phyloP scores from a whole-genome alignment of 2,797 vertebrate species.

The Oryzias sinensis region DNA sequence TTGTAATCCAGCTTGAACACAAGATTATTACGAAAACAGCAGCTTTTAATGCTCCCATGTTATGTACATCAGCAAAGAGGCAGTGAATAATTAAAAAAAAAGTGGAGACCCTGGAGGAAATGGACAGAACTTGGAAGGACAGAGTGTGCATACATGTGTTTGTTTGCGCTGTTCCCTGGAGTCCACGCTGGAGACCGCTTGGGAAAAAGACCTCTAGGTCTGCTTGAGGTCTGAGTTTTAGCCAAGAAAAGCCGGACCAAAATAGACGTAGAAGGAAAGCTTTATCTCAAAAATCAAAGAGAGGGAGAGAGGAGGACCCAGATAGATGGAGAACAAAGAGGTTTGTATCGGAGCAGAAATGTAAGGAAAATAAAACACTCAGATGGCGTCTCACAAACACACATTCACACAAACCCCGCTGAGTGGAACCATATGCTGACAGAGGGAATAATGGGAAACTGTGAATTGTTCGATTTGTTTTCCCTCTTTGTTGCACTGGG shows the following conservation, averaged over 20 bases:
- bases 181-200: constrained; percentile 80
- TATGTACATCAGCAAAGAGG: constrained; percentile 54
- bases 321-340: constrained; percentile 64
- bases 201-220: constrained; percentile 95
- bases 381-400: constrained; percentile 50
- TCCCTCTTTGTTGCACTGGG: constrained; percentile 63
- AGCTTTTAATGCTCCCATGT: constrained; percentile 26
- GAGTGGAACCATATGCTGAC: constrained; percentile 80
- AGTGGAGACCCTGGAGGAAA: constrained; percentile 54
- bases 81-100: constrained; percentile 48
- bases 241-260: constrained; percentile 98
- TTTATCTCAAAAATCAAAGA: constrained; percentile 67
- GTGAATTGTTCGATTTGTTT: constrained; percentile 75
- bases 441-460: constrained; percentile 74
- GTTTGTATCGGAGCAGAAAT: constrained; percentile 71
- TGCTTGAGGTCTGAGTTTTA: constrained; percentile 83
- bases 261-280: constrained; percentile 75
- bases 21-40: constrained; percentile 23
- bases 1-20: constrained; percentile 38
- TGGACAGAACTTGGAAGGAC: constrained; percentile 59
- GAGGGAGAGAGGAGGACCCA: constrained; percentile 67
- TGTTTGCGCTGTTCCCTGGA: constrained; percentile 59
- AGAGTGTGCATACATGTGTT: constrained; percentile 45
- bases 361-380: constrained; percentile 75
- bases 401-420: constrained; percentile 36